Evolutionary conservation across 2,797 vertebrate species (phyloP), one percentile per base, ranked within the genome.

Genomic region (Syngnathus rostellatus): DNA sequence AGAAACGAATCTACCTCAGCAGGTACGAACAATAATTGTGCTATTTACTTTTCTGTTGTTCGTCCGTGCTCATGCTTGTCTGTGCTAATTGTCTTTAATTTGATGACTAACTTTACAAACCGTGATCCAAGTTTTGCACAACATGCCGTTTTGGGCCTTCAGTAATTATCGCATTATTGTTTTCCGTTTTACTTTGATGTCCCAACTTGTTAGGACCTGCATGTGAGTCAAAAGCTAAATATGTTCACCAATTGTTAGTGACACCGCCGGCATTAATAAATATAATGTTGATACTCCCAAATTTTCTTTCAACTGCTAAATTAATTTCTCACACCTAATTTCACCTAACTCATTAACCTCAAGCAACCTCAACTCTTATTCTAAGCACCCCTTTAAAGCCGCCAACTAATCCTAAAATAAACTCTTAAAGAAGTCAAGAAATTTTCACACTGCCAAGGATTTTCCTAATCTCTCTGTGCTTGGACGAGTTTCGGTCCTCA

Each of bases 1-100:
- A 92, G 83, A 93, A 92, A 71, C 81, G 89, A 60, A 92, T 93
- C 80, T 90, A 92, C 87, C 90, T 93, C 75, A 90, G 62, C 88
- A 92, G 92, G 92, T 92, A 79, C 1, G n/a, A 16, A 25, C 5
- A 25, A 25, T 14, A 5, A 8, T n/a, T 0, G 31, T 57, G 14
- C 5, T 14, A 6, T 37, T 5, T 4, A 2, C 51, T 11, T 1
- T 10, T 31, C 31, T 31, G 31, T 3, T 31, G 31, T 3, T 31
- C 3, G 31, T 31, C 31, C 31, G 31, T 31, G 31, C 31, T 31
- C 31, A 31, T 31, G 31, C 31, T 31, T 3, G 31, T 31, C 31
- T 31, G 31, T 31, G 3, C 31, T 31, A 31, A 37, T 16, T 55
- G 23, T 6, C 12, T 31, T 31, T 31, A 31, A 31, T 55, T 57